Conservation (phyloP, 2,888 invertebrate species). For the Cheilosia soror region DNA sequence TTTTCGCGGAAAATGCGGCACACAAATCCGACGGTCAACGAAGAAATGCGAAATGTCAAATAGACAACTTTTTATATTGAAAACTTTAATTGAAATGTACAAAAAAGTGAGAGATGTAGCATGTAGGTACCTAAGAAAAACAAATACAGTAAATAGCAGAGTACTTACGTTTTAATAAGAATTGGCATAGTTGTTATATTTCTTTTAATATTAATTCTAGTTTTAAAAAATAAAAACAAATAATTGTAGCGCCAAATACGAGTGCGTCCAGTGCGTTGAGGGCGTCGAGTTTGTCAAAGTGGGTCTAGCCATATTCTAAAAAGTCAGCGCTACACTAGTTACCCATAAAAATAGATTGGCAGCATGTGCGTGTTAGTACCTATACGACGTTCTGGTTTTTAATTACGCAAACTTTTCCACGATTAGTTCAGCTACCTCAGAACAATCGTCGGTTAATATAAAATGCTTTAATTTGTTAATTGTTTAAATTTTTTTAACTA, state of each 20-base stretch:
- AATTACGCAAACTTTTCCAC: too few species aligned
- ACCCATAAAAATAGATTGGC: too few species aligned
- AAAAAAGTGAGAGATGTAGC: neutral
- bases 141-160: neutral
- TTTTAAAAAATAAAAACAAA: neutral
- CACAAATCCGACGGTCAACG: neutral
- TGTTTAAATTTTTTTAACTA: too few species aligned
- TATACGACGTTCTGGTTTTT: too few species aligned
- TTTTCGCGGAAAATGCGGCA: neutral
- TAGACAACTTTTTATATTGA: neutral
- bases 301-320: neutral
- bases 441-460: too few species aligned
- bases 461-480: too few species aligned
- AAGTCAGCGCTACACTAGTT: too few species aligned
- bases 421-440: too few species aligned
- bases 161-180: conserved; percentile 58
- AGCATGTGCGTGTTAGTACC: too few species aligned
- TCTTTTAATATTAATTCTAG: neutral
- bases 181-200: conserved; percentile 48
- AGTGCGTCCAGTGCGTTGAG: neutral
- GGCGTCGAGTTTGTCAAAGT: neutral
- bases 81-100: neutral
- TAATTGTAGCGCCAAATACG: neutral
- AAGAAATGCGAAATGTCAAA: conserved; percentile 1
- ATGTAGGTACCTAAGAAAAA: too few species aligned